Conservation (phyloP, 2,797 vertebrate genomes). For the Streptopelia turtur region DNA sequence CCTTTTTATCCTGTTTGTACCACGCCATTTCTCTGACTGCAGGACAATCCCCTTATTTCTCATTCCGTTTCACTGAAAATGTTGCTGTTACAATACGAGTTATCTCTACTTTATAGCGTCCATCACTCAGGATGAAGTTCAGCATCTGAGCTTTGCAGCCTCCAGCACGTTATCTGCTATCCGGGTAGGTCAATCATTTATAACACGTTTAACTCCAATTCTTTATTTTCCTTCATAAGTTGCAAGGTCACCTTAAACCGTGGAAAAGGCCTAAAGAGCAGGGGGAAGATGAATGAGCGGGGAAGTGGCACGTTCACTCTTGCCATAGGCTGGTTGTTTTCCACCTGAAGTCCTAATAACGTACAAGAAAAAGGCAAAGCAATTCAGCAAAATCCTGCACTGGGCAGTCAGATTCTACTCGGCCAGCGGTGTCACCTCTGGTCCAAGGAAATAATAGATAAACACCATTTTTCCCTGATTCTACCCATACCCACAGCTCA, state of each 20-base stretch:
- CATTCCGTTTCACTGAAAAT: neutral
- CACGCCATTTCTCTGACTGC: neutral
- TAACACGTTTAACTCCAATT: neutral
- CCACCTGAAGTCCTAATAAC: neutral
- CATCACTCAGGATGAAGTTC: constrained; percentile 39
- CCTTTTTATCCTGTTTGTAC: constrained; percentile 5
- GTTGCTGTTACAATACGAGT: neutral
- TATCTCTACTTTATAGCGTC: neutral
- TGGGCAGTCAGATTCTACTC: neutral
- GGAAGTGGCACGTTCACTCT: fast-evolving
- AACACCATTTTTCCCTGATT: neutral
- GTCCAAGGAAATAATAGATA: neutral
- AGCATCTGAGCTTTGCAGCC: constrained; percentile 33
- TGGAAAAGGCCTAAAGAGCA: neutral
- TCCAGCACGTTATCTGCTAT: constrained; percentile 21
- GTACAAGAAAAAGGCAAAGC: neutral
- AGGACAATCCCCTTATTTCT: neutral
- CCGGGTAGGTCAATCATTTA: constrained; percentile 52
- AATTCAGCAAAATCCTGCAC: neutral
- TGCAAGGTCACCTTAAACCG: constrained; percentile 54
- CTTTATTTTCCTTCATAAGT: constrained; percentile 39
- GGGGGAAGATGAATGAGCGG: neutral
- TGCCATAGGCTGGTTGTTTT: neutral
- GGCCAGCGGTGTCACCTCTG: neutral
- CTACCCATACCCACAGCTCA: neutral